Conservation (phyloP, 2,113 vertebrate species). For the Halcyon malimbica region DNA sequence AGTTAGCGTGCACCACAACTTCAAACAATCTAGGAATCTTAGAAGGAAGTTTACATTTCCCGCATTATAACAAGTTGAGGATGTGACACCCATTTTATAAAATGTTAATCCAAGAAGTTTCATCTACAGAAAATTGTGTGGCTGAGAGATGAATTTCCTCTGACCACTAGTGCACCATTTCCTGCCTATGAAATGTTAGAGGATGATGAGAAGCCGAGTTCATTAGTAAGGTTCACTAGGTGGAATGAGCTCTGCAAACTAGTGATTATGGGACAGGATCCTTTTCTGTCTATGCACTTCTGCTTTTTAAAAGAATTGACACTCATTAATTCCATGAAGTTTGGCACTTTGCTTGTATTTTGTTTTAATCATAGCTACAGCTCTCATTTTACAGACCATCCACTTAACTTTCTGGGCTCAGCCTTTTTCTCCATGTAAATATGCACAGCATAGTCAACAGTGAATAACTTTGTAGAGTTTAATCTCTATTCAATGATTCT, state of each 20-base stretch:
- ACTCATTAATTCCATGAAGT: neutral
- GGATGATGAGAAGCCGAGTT: neutral
- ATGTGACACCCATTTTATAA: neutral
- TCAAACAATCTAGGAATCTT: neutral
- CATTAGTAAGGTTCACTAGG: neutral
- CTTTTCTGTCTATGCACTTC: neutral
- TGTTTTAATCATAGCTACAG: neutral
- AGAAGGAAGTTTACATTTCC: neutral
- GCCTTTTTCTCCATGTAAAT: neutral
- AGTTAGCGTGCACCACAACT: neutral
- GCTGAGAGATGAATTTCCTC: neutral
- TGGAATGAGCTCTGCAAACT: neutral
- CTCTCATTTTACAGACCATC: neutral
- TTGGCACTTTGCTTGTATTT: neutral
- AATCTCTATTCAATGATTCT: neutral
- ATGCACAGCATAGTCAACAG: neutral
- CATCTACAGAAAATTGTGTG: neutral
- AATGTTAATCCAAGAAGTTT: neutral
- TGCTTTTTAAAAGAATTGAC: neutral
- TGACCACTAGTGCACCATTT: neutral
- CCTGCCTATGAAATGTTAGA: neutral
- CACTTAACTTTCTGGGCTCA: neutral
- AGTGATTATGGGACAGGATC: neutral
- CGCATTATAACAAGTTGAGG: neutral
- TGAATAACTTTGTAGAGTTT: neutral